Percentiles rank a stretch among this genome's conserved stretches.
phyloP scores from a whole-genome alignment of 2,113 vertebrate genomes.

The Synchiropus splendidus region DNA sequence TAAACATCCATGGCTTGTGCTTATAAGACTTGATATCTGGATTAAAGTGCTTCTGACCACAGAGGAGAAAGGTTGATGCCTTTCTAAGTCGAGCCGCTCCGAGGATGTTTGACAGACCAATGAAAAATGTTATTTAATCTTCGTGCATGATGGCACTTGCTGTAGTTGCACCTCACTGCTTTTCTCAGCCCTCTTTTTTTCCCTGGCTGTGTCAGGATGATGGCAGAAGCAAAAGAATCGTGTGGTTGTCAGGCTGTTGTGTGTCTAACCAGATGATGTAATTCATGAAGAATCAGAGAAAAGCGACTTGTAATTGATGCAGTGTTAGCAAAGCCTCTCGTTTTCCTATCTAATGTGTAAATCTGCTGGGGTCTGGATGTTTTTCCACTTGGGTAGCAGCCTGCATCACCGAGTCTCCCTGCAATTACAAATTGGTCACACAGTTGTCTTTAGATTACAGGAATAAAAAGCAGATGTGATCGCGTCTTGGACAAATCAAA shows the following conservation, averaged over 20 bases:
- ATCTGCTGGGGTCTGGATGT: conserved; percentile 31
- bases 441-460: conserved; percentile 16
- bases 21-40: conserved; percentile 52
- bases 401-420: conserved; percentile 22
- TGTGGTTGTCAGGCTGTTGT: conserved; percentile 8
- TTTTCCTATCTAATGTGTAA: conserved; percentile 34
- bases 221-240: conserved; percentile 42
- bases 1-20: conserved; percentile 45
- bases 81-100: conserved; percentile 60
- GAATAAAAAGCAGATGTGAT: conserved; percentile 29
- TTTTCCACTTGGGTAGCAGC: conserved; percentile 24
- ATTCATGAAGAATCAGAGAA: conserved; percentile 43
- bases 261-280: conserved; percentile 31
- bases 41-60: conserved; percentile 58
- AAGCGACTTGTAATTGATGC: conserved; percentile 69
- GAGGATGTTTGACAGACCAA: conserved; percentile 73
- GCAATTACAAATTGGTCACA: conserved; percentile 30
- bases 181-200: conserved; percentile 21
- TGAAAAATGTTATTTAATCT: conserved; percentile 76
- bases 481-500: conserved; percentile 2
- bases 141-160: conserved; percentile 66
- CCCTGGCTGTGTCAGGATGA: conserved; percentile 30
- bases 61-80: conserved; percentile 21
- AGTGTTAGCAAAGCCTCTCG: conserved; percentile 45
- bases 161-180: conserved; percentile 56